Percentiles rank a stretch among this genome's conserved stretches.
Conservation (phyloP, 2,113 vertebrate genomes). For the Myiozetetes cayanensis region DNA sequence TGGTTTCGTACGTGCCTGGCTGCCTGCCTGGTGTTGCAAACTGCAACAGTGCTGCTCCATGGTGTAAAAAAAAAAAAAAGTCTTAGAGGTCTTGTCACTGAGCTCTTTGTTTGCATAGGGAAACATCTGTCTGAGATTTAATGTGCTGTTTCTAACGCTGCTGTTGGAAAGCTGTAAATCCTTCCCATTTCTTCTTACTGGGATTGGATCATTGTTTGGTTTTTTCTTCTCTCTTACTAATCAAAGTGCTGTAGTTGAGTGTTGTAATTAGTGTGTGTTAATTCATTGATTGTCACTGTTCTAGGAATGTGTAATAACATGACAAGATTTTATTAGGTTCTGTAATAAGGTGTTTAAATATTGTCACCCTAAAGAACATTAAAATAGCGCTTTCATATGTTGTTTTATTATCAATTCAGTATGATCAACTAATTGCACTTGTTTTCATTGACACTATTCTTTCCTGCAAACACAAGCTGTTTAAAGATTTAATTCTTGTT, state of each 20-base stretch:
- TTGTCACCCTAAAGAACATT: background rate
- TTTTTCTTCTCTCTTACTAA: background rate
- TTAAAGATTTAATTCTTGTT: background rate
- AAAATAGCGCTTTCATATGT: background rate
- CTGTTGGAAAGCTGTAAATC: conserved; percentile 54
- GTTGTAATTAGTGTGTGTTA: background rate
- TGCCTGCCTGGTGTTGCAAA: background rate
- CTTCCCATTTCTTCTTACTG: background rate
- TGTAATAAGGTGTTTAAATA: background rate
- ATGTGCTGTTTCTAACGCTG: conserved; percentile 30
- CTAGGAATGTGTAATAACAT: background rate
- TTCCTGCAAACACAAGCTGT: conserved; percentile 16
- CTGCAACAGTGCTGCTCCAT: background rate
- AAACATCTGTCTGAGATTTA: conserved; percentile 65
- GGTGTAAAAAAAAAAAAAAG: background rate
- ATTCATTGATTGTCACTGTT: background rate
- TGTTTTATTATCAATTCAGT: background rate
- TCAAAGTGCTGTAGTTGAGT: background rate
- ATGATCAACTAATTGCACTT: background rate
- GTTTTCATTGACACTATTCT: background rate
- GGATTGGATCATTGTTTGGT: background rate
- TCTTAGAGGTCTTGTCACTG: background rate
- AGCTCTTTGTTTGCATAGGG: conserved; percentile 51
- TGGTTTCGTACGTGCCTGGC: background rate
- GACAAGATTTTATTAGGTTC: background rate